These are phyloP conservation scores for Aphelenchoides fujianensis DNA, from an alignment of 1,140 invertebrate genomes.

Conservation along the genomic window DNA sequence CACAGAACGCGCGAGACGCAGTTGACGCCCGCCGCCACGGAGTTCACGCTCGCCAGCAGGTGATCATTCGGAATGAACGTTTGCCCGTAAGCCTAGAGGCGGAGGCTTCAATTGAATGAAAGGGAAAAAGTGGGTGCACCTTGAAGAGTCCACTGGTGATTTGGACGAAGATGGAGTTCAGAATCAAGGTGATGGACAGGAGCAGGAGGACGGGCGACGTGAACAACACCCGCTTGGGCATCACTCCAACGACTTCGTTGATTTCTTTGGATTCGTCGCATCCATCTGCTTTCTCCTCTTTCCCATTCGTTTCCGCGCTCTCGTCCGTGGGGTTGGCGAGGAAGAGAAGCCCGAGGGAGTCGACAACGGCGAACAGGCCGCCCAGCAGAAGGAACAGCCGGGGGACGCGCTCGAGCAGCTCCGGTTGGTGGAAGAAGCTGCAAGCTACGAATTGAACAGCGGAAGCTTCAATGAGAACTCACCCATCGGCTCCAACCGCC, in stretches of 20 bases:
- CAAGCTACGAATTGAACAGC: no score
- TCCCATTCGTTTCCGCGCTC: slow-evolving; percentile 19
- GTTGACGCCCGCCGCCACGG: slow-evolving; percentile 49
- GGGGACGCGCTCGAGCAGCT: slow-evolving; percentile 47
- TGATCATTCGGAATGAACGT: slow-evolving; percentile 51
- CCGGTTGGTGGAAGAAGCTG: slow-evolving; percentile 46
- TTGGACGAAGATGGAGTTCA: slow-evolving; percentile 42
- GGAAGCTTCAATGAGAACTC: no score
- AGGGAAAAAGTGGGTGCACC: no score
- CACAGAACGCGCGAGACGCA: slow-evolving; percentile 47
- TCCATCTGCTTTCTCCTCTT: neutral
- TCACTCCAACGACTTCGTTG: neutral
- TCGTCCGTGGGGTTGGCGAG: slow-evolving; percentile 36
- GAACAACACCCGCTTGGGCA: neutral
- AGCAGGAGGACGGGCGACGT: slow-evolving; percentile 25
- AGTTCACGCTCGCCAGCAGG: slow-evolving; percentile 52
- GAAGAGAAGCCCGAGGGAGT: slow-evolving; percentile 43
- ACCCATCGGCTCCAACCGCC: no score
- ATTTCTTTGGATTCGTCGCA: neutral
- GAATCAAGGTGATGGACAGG: slow-evolving; percentile 33
- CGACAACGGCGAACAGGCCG: slow-evolving; percentile 36
- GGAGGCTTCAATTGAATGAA: no score
- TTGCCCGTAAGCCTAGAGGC: slow-evolving; percentile 50
- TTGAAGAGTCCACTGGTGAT: slow-evolving; percentile 46
- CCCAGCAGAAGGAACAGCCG: slow-evolving; percentile 45